Evolutionary conservation across 2,113 vertebrate genomes (phyloP).

Genomic region (Dipodomys spectabilis): DNA sequence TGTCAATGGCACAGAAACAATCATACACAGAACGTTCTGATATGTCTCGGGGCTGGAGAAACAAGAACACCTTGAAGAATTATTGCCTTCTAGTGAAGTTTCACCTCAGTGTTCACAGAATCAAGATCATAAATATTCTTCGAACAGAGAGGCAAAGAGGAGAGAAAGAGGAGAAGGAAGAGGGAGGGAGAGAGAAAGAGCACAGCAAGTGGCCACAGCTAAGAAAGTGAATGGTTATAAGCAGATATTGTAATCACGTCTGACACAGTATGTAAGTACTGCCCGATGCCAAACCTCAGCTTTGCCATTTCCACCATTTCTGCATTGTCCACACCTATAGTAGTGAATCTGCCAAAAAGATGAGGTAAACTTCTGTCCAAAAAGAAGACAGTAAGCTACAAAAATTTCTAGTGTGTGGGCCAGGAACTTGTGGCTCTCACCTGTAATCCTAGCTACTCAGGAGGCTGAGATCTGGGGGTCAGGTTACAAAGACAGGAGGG

Average conservation of each 20-base stretch:
- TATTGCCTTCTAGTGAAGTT: slow-evolving; percentile 17
- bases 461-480: too few species aligned
- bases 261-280: not conserved
- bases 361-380: not conserved
- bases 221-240: slow-evolving; percentile 18
- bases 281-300: not conserved
- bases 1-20: not conserved
- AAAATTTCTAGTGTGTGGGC: not conserved
- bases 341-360: not conserved
- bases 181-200: not conserved
- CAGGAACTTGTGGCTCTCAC: too few species aligned
- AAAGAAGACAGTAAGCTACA: not conserved
- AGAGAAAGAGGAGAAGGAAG: not conserved
- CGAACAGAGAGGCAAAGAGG: not conserved
- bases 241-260: not conserved
- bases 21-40: not conserved
- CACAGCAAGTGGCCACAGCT: not conserved
- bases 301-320: not conserved
- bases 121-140: slow-evolving; percentile 18
- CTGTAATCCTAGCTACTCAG: too few species aligned
- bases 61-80: not conserved
- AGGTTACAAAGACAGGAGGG: too few species aligned
- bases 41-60: not conserved
- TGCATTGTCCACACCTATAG: not conserved
- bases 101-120: not conserved